phyloP scores from a whole-genome alignment of 2,888 invertebrate species.

The Erebia ligea region DNA sequence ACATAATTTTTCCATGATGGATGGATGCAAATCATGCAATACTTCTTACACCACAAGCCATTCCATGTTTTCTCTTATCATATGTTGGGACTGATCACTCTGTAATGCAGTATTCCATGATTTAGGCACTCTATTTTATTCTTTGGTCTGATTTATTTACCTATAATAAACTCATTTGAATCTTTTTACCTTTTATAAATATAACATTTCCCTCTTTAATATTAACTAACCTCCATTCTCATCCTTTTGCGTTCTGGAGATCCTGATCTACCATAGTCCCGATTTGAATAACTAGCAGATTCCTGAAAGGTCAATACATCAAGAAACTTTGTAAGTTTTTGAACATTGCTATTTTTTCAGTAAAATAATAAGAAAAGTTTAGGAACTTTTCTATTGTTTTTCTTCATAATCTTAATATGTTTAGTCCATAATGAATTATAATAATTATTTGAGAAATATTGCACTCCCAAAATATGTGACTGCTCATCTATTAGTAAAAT shows the following conservation, averaged over 20 bases:
- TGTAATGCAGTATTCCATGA: conserved; percentile 21
- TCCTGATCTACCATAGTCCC: conserved; percentile 82
- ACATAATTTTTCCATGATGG: conserved; percentile 2
- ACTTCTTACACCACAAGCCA: conserved; percentile 18
- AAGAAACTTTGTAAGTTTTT: conserved; percentile 27
- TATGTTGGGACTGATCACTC: conserved; percentile 11
- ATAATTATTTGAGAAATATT: not conserved
- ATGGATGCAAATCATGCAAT: conserved; percentile 23
- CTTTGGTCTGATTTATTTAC: conserved; percentile 7
- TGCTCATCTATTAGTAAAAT: conserved; percentile 5
- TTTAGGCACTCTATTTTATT: conserved; percentile 13
- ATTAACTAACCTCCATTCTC: conserved; percentile 82
- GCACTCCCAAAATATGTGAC: not conserved
- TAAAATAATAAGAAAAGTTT: conserved; percentile 7
- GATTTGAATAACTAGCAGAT: conserved; percentile 75
- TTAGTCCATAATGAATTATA: conserved; percentile 1
- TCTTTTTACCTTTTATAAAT: conserved; percentile 14
- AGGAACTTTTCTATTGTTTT: not conserved
- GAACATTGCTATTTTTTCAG: conserved; percentile 4
- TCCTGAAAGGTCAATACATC: conserved; percentile 60
- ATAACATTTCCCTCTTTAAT: conserved; percentile 5
- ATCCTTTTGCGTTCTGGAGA: conserved; percentile 86
- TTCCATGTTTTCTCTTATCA: conserved; percentile 20
- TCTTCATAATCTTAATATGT: not conserved
- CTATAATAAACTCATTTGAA: conserved; percentile 9